phyloP scores from a whole-genome alignment of 2,113 vertebrate genomes.

The Barnardius zonarius region DNA sequence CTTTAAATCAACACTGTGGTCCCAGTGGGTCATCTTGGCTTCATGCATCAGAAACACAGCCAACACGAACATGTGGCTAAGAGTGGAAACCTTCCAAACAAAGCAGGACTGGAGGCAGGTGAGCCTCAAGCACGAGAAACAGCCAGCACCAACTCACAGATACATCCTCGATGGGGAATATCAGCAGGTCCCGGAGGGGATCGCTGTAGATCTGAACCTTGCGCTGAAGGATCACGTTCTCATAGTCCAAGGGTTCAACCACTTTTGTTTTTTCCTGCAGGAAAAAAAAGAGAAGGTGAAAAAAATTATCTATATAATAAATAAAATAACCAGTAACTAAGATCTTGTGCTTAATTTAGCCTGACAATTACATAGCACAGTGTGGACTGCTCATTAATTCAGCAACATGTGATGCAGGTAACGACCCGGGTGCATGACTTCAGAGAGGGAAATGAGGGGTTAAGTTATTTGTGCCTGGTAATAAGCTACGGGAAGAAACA shows the following conservation, averaged over 20 bases:
- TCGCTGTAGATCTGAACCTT: constrained; percentile 97
- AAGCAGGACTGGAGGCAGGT: not conserved
- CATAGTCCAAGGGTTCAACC: constrained; percentile 95
- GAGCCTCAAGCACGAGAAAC: not conserved
- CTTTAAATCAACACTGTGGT: not conserved
- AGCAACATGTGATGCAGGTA: not conserved
- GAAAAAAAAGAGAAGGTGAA: not conserved
- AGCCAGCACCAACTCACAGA: constrained; percentile 80
- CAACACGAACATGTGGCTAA: not conserved
- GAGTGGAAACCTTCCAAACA: not conserved
- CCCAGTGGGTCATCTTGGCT: not conserved
- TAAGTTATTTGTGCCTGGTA: not conserved
- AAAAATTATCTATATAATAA: not conserved
- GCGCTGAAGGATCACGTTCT: constrained; percentile 90
- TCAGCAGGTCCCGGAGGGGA: constrained; percentile 91
- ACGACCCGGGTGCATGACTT: not conserved
- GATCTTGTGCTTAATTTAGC: not conserved
- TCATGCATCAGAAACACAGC: not conserved
- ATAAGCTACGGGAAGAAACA: not conserved
- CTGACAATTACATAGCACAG: not conserved
- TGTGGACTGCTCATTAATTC: not conserved
- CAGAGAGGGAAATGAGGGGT: not conserved
- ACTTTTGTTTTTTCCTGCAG: constrained; percentile 92
- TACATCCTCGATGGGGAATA: constrained; percentile 93
- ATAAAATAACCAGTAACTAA: not conserved